Percentiles rank a stretch among this genome's conserved stretches.
Evolutionary conservation across 2,797 vertebrate genomes (phyloP).

Genomic region (Sparus aurata): DNA sequence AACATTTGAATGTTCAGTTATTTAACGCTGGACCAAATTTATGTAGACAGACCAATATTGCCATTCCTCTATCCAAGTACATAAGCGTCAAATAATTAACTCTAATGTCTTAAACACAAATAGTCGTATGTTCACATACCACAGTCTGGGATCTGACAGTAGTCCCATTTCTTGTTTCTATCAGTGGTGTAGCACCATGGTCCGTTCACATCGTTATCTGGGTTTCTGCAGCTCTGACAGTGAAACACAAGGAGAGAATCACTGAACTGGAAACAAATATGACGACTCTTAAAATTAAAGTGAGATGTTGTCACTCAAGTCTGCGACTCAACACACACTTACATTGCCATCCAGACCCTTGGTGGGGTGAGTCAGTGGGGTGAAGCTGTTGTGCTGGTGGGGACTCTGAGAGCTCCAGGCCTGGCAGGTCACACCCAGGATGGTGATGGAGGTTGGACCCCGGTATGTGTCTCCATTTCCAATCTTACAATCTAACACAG

Average conservation of each 20-base stretch:
- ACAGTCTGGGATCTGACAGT: constrained; percentile 92
- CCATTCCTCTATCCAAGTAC: not conserved
- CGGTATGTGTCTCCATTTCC: constrained; percentile 88
- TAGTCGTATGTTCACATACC: constrained; percentile 79
- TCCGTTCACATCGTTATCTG: constrained; percentile 91
- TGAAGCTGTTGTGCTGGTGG: constrained; percentile 89
- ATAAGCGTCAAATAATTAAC: not conserved
- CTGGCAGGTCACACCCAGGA: constrained; percentile 89
- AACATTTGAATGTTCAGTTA: not conserved
- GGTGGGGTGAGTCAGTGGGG: constrained; percentile 83
- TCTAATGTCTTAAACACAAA: not conserved
- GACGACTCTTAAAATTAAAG: not conserved
- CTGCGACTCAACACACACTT: constrained; percentile 51
- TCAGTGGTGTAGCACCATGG: constrained; percentile 97
- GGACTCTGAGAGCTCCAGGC: constrained; percentile 90
- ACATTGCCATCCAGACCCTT: constrained; percentile 92
- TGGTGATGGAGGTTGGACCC: constrained; percentile 88
- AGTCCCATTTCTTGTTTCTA: constrained; percentile 89
- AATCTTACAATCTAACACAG: constrained; percentile 87
- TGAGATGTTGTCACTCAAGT: not conserved
- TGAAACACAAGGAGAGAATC: not conserved
- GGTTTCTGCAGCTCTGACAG: constrained; percentile 93
- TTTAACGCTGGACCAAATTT: not conserved
- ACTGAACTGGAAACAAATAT: not conserved
- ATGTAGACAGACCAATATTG: no score